phyloP scores from a whole-genome alignment of 2,797 vertebrate species.

The Pterois miles region DNA sequence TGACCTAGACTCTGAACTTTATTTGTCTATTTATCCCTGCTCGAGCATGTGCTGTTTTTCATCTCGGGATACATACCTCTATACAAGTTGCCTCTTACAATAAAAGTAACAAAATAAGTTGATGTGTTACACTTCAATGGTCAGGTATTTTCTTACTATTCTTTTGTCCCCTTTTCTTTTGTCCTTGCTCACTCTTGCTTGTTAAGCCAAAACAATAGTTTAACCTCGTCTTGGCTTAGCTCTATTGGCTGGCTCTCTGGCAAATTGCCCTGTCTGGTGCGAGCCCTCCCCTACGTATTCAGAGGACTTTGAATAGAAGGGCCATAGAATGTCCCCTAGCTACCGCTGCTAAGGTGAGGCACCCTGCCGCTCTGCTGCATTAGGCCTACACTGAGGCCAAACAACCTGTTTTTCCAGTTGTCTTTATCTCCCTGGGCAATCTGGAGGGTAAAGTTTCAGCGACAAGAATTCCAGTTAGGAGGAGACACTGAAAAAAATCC shows the following conservation, averaged over 20 bases:
- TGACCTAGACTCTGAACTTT: conserved; percentile 23
- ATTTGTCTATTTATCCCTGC: neutral
- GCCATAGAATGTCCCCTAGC: conserved; percentile 82
- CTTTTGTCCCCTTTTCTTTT: conserved; percentile 79
- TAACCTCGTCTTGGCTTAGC: conserved; percentile 83
- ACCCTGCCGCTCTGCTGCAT: conserved; percentile 72
- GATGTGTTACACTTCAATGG: conserved; percentile 74
- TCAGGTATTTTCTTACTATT: conserved; percentile 80
- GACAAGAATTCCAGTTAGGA: conserved; percentile 57
- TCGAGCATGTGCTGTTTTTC: neutral
- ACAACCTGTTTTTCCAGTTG: conserved; percentile 86
- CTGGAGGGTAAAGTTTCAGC: conserved; percentile 72
- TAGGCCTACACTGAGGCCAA: conserved; percentile 74
- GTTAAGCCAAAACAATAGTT: conserved; percentile 87
- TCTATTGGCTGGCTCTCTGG: conserved; percentile 84
- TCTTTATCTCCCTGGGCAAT: conserved; percentile 79
- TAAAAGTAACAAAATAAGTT: conserved; percentile 75
- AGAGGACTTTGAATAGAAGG: conserved; percentile 82
- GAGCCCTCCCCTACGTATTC: conserved; percentile 79
- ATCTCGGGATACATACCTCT: conserved; percentile 24
- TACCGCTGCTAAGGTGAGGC: conserved; percentile 84
- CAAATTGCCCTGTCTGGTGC: conserved; percentile 83
- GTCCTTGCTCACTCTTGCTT: conserved; percentile 85
- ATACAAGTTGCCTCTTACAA: conserved; percentile 39
- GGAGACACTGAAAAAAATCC: conserved; percentile 64